Evolutionary conservation across 2,888 invertebrate species (phyloP).

Genomic region (Sussaba pulchella): DNA sequence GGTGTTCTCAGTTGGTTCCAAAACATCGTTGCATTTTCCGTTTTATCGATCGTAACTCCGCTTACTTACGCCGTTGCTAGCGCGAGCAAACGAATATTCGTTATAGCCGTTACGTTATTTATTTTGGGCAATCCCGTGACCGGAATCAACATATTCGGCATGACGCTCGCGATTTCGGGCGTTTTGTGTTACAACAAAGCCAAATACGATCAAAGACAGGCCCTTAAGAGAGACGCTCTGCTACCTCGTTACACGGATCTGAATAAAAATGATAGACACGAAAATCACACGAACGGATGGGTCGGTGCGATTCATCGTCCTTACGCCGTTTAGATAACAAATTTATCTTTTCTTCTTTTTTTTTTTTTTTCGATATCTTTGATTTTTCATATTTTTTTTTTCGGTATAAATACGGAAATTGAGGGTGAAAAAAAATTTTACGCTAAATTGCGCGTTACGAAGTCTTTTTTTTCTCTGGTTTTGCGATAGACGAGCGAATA

Average conservation of each 20-base stretch:
- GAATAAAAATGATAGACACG: slow-evolving; percentile 69
- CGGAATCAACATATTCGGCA: slow-evolving; percentile 93
- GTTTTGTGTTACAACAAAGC: slow-evolving; percentile 96
- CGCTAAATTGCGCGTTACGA: too few species aligned
- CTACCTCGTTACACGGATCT: slow-evolving; percentile 84
- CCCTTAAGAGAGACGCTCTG: slow-evolving; percentile 85
- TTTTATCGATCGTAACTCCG: slow-evolving; percentile 96
- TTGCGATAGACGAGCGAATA: slow-evolving; percentile 80
- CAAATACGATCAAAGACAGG: slow-evolving; percentile 88
- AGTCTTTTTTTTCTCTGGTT: too few species aligned
- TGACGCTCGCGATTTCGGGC: slow-evolving; percentile 95
- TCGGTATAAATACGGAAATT: slow-evolving; percentile 45
- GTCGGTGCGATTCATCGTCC: slow-evolving; percentile 72
- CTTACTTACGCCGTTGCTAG: slow-evolving; percentile 98
- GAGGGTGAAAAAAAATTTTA: too few species aligned
- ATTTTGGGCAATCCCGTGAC: slow-evolving; percentile 97
- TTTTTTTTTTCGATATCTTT: slow-evolving; percentile 14
- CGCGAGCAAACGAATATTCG: slow-evolving; percentile 96
- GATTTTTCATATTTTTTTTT: slow-evolving; percentile 22
- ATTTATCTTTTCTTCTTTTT: slow-evolving; percentile 49
- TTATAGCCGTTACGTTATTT: slow-evolving; percentile 94
- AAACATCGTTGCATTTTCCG: slow-evolving; percentile 97
- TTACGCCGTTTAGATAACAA: slow-evolving; percentile 76
- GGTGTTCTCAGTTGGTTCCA: slow-evolving; percentile 97
- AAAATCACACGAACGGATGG: slow-evolving; percentile 78